phyloP scores from a whole-genome alignment of 2,113 vertebrate genomes.

The Scortum barcoo region DNA sequence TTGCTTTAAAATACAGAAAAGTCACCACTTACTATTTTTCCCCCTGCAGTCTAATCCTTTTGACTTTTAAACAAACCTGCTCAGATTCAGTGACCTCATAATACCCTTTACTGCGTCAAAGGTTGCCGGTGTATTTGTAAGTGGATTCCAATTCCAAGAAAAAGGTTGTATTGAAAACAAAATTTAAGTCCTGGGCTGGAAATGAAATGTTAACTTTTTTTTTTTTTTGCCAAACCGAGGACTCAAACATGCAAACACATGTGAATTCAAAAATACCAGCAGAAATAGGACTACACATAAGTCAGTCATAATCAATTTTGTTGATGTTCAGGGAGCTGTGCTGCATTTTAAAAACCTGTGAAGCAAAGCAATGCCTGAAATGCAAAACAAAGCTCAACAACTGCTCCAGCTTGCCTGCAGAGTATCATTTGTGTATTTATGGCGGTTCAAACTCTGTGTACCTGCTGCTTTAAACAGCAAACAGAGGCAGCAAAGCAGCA shows the following conservation, averaged over 20 bases:
- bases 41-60: constrained; percentile 5
- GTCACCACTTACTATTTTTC: not conserved
- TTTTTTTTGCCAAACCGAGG: not conserved
- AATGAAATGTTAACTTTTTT: not conserved
- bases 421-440: not conserved
- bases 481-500: constrained; percentile 36
- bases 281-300: not conserved
- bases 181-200: not conserved
- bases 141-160: not conserved
- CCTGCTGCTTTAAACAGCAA: constrained; percentile 30
- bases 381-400: not conserved
- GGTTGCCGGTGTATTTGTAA: not conserved
- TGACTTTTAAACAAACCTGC: constrained; percentile 40
- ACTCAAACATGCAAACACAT: constrained; percentile 3
- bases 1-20: constrained; percentile 10
- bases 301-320: not conserved
- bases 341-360: not conserved
- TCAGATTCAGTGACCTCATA: constrained; percentile 43
- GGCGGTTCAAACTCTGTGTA: not conserved
- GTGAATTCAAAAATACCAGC: not conserved
- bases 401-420: not conserved
- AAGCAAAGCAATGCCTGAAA: constrained; percentile 4
- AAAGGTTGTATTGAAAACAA: not conserved
- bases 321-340: not conserved
- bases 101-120: constrained; percentile 9